Percentiles rank a stretch among this genome's conserved stretches.
Conservation (phyloP, 2,113 vertebrate genomes). For the Naja naja region DNA sequence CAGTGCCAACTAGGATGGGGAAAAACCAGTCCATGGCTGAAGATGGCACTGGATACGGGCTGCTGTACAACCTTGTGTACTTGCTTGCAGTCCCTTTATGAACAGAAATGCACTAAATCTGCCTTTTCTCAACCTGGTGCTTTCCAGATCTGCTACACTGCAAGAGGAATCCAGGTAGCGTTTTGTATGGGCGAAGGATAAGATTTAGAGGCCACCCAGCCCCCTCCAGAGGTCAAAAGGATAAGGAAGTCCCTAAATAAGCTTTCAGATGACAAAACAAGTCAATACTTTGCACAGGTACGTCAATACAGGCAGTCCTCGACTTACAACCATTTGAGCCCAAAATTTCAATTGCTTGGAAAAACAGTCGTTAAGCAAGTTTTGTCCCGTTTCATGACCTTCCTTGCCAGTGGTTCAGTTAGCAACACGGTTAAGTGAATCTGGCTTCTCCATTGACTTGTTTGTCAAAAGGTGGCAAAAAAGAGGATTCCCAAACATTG, state of each 20-base stretch:
- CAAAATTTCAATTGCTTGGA: background rate
- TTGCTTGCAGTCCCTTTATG: background rate
- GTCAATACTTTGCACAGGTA: background rate
- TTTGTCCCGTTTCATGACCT: background rate
- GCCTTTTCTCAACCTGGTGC: background rate
- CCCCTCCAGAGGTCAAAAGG: background rate
- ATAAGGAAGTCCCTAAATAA: background rate
- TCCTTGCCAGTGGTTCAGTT: no score
- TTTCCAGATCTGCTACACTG: background rate
- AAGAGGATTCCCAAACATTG: background rate
- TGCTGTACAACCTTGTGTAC: background rate
- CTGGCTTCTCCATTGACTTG: background rate
- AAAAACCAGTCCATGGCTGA: background rate
- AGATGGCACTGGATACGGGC: background rate
- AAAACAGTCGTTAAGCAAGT: accelerated
- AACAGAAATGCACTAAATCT: background rate
- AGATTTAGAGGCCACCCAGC: background rate
- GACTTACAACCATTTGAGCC: background rate
- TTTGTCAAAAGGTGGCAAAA: background rate
- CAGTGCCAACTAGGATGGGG: background rate
- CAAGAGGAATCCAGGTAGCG: background rate
- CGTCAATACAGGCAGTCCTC: background rate
- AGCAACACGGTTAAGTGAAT: background rate
- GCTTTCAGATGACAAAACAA: background rate
- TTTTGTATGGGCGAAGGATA: background rate